Evolutionary conservation across 2,888 invertebrate species (phyloP).

Genomic region (Chymomyza procnemis): DNA sequence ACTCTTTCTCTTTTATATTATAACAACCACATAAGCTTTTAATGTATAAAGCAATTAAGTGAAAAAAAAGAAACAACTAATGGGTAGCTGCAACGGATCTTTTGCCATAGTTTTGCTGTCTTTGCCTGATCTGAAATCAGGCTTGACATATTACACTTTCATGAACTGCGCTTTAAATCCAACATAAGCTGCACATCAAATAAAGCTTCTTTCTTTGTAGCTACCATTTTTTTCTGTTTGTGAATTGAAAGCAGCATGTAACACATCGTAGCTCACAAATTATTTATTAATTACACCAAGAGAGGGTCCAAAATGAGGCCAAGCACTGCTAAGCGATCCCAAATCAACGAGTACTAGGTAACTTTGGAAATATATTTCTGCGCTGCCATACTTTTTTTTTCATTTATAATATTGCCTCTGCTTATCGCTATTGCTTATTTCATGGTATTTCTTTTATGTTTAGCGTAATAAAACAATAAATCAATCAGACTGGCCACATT

Average conservation of each 20-base stretch:
- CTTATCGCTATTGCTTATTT: constrained; percentile 54
- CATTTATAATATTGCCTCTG: constrained; percentile 39
- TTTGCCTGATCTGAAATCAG: neutral
- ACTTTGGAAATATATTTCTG: constrained; percentile 14
- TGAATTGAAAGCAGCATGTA: constrained; percentile 22
- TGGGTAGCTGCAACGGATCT: neutral
- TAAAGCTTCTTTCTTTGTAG: constrained; percentile 56
- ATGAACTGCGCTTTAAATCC: constrained; percentile 47
- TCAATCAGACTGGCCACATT: constrained; percentile 50
- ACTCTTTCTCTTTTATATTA: no score
- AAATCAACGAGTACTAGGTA: neutral
- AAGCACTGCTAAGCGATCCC: neutral
- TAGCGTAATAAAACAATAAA: constrained; percentile 67
- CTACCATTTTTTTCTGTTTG: constrained; percentile 48
- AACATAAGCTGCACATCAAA: constrained; percentile 35
- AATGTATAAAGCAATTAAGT: neutral
- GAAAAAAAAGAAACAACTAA: neutral
- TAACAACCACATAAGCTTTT: no score
- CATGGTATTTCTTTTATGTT: constrained; percentile 35
- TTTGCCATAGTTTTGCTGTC: neutral
- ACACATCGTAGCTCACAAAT: constrained; percentile 50
- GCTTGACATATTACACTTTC: constrained; percentile 37
- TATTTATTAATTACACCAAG: constrained; percentile 65
- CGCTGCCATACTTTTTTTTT: constrained; percentile 13
- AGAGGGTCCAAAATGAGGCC: neutral